phyloP scores from a whole-genome alignment of 1,140 invertebrate species.

The Drosophila bifasciata region DNA sequence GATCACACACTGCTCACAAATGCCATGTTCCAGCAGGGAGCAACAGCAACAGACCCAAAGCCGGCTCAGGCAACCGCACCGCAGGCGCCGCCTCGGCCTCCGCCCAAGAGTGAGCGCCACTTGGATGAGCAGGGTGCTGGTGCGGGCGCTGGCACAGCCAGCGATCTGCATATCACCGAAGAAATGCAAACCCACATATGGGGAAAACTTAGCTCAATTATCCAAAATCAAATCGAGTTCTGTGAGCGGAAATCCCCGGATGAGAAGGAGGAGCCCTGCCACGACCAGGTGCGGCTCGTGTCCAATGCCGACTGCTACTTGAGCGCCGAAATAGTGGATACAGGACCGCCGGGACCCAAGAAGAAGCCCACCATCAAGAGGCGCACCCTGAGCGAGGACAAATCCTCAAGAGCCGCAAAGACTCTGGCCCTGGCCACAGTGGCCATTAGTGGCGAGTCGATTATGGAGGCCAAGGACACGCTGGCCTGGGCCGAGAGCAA shows the following conservation, averaged over 20 bases:
- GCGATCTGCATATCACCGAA: conserved; percentile 51
- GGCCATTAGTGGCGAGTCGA: conserved; percentile 35
- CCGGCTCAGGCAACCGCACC: neutral
- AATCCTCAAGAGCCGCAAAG: neutral
- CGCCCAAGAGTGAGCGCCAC: conserved; percentile 50
- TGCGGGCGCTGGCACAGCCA: neutral
- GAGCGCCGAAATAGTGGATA: conserved; percentile 19
- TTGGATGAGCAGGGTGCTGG: conserved; percentile 35
- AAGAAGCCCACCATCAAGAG: conserved; percentile 48
- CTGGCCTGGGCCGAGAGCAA: conserved; percentile 27
- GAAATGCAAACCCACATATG: conserved; percentile 66
- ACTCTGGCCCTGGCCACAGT: conserved; percentile 6
- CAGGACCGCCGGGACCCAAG: conserved; percentile 16
- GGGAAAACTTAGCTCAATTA: conserved; percentile 54
- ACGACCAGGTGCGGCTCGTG: conserved; percentile 28
- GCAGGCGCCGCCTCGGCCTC: neutral
- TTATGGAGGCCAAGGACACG: conserved; percentile 41
- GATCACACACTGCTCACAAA: conserved; percentile 61
- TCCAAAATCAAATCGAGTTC: conserved; percentile 54
- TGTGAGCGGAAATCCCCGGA: neutral
- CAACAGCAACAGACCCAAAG: neutral
- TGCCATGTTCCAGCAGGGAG: conserved; percentile 44
- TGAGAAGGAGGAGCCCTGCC: neutral
- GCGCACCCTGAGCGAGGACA: conserved; percentile 18
- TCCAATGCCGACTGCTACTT: conserved; percentile 55